Conservation (phyloP, 2,113 vertebrate genomes). For the Vulpes vulpes region DNA sequence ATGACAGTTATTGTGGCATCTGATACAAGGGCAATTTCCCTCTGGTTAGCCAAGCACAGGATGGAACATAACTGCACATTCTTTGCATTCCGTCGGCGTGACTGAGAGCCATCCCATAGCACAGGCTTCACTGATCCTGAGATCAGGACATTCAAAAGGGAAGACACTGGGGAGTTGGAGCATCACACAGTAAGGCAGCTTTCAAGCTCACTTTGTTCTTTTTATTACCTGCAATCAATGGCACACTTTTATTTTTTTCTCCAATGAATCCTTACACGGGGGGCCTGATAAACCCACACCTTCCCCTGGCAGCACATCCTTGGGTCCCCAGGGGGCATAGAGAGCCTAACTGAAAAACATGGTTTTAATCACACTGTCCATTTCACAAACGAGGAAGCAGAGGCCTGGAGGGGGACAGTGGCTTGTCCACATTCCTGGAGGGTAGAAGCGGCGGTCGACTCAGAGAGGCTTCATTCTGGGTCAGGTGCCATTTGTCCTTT, state of each 20-base stretch:
- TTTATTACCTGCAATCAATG: neutral
- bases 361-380: too few species aligned
- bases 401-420: neutral
- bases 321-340: neutral
- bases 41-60: neutral
- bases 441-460: neutral
- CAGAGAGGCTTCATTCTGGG: neutral
- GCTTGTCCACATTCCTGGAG: neutral
- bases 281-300: neutral
- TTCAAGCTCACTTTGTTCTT: neutral
- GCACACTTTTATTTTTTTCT: neutral
- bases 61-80: neutral
- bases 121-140: neutral
- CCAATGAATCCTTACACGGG: neutral
- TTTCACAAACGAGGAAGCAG: neutral
- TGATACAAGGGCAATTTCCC: neutral
- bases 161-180: neutral
- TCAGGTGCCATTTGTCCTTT: neutral
- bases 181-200: neutral
- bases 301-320: neutral
- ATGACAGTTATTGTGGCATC: neutral
- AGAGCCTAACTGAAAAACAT: neutral
- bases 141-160: neutral
- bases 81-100: accelerated
- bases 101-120: neutral